phyloP scores from a whole-genome alignment of 2,113 vertebrate species.

The Camelus bactrianus region DNA sequence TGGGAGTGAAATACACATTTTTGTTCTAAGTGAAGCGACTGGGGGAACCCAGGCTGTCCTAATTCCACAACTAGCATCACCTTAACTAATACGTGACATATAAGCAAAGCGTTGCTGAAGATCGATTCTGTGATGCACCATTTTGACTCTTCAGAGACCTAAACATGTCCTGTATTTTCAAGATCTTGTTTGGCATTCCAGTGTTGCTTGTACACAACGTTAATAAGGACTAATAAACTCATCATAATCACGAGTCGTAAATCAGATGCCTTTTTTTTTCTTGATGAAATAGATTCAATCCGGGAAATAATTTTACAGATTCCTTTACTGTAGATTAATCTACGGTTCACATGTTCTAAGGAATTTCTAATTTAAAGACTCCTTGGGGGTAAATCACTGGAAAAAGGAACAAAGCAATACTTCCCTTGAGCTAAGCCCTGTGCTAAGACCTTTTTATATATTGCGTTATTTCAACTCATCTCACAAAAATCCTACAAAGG shows the following conservation, averaged over 20 bases:
- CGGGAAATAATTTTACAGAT: slow-evolving; percentile 5
- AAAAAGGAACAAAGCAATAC: background rate
- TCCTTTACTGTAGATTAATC: slow-evolving; percentile 17
- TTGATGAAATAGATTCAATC: background rate
- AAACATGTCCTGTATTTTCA: background rate
- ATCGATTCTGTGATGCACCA: background rate
- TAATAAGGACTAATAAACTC: background rate
- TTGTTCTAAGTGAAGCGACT: background rate
- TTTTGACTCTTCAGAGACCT: background rate
- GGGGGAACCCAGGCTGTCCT: background rate
- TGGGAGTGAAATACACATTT: background rate
- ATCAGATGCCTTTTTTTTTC: background rate
- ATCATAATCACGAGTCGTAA: background rate
- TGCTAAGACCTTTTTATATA: background rate
- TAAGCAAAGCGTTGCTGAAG: background rate
- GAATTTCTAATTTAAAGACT: slow-evolving; percentile 8
- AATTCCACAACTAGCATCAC: background rate
- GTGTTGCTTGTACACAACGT: background rate
- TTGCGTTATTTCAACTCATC: background rate
- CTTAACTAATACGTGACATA: background rate
- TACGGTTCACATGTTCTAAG: background rate
- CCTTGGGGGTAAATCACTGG: background rate
- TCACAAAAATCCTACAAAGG: background rate
- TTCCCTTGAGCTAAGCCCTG: background rate
- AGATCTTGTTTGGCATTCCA: background rate